These are phyloP conservation scores for Ammodytes dubius DNA, from an alignment of 2,113 vertebrate genomes.

Conservation along the genomic window DNA sequence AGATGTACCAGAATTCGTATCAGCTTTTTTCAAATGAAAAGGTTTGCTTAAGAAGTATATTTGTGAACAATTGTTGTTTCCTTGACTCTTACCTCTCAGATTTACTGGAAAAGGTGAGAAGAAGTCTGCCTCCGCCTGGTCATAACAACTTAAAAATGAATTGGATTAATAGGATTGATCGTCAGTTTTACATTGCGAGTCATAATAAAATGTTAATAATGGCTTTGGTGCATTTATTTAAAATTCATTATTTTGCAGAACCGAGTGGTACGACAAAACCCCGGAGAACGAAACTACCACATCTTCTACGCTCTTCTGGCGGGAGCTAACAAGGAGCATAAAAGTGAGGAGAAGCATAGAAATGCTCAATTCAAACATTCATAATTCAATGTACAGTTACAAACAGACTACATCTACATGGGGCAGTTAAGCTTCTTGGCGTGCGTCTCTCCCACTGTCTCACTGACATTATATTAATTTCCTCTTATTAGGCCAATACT, in stretches of 20 bases:
- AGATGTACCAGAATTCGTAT: background rate
- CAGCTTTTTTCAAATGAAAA: background rate
- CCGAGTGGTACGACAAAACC: constrained; percentile 93
- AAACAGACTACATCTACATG: background rate
- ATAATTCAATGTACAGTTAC: background rate
- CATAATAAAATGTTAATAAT: constrained; percentile 18
- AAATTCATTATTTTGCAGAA: constrained; percentile 82
- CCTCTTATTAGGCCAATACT: constrained; percentile 85
- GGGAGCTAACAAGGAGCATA: constrained; percentile 86
- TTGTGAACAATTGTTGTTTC: constrained; percentile 36
- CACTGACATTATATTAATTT: background rate
- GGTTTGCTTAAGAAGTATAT: background rate
- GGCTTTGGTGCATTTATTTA: constrained; percentile 39
- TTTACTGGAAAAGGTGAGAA: constrained; percentile 86
- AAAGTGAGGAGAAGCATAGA: constrained; percentile 78
- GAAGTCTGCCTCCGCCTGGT: background rate
- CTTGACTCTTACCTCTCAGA: constrained; percentile 81
- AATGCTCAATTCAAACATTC: background rate
- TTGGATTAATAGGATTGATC: background rate
- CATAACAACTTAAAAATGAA: background rate
- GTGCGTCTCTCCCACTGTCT: background rate
- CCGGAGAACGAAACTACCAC: constrained; percentile 92
- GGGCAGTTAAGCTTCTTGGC: background rate
- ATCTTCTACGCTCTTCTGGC: constrained; percentile 93
- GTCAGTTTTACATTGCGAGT: constrained; percentile 13